Conservation (phyloP, 2,113 vertebrate genomes). For the Aptenodytes patagonicus region DNA sequence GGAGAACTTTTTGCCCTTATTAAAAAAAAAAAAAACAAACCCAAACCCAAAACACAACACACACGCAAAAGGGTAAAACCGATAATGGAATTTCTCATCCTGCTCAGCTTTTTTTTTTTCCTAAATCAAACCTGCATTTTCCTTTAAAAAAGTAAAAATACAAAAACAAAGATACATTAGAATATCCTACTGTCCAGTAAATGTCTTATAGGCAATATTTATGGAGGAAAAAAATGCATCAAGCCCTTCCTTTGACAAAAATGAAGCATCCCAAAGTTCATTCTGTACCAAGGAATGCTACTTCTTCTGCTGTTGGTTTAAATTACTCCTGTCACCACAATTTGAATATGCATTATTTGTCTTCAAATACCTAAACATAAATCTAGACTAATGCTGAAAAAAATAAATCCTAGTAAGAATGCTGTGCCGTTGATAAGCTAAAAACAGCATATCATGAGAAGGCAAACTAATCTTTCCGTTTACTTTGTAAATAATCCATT, state of each 20-base stretch:
- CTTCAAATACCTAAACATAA: conserved; percentile 20
- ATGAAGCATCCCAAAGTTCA: conserved; percentile 13
- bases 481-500: conserved; percentile 44
- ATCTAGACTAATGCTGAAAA: conserved; percentile 33
- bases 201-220: conserved; percentile 51
- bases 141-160: conserved; percentile 41
- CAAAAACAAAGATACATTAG: conserved; percentile 36
- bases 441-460: conserved; percentile 23
- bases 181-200: conserved; percentile 35
- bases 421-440: background rate
- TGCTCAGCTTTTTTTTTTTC: background rate
- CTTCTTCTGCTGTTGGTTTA: background rate
- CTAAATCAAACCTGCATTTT: conserved; percentile 16
- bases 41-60: background rate
- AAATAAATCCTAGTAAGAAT: conserved; percentile 12
- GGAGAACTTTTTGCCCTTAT: background rate
- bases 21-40: background rate
- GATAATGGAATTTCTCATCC: background rate
- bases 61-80: background rate
- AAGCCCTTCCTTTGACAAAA: conserved; percentile 5
- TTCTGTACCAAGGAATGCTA: conserved; percentile 18
- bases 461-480: conserved; percentile 27
- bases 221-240: conserved; percentile 23
- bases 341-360: background rate
- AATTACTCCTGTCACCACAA: background rate